These are phyloP conservation scores for Stomatorhinus ivindoensis DNA, from an alignment of 2,113 vertebrate genomes.

Conservation along the genomic window DNA sequence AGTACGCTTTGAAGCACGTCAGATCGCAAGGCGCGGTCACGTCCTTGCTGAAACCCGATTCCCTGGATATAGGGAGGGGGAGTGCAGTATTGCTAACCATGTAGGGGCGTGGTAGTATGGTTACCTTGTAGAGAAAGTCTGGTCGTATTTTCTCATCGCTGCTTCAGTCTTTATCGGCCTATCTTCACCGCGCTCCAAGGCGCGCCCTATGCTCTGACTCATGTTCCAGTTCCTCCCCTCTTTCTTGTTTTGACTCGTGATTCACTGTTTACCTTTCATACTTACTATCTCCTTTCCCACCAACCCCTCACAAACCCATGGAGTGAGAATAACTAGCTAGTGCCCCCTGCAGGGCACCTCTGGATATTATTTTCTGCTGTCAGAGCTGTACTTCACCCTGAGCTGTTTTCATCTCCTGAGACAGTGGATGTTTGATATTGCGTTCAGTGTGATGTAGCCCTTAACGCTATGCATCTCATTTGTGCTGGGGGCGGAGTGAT, in stretches of 20 bases:
- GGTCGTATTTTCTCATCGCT: not conserved
- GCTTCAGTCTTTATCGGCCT: not conserved
- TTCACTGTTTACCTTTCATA: not conserved
- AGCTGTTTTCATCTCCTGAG: not conserved
- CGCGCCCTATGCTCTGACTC: not conserved
- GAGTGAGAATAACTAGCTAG: constrained; percentile 11
- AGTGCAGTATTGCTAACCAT: not conserved
- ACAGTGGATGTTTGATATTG: not conserved
- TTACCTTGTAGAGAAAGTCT: not conserved
- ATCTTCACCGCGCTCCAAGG: not conserved
- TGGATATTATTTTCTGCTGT: constrained; percentile 13
- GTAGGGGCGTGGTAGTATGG: not conserved
- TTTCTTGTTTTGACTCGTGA: not conserved
- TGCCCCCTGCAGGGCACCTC: constrained; percentile 46
- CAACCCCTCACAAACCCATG: not conserved
- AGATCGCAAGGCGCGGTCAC: not conserved
- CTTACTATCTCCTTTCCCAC: not conserved
- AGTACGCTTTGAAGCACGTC: not conserved
- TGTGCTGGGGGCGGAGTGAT: not conserved
- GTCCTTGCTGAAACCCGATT: not conserved
- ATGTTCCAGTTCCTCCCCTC: not conserved
- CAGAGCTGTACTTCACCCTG: not conserved
- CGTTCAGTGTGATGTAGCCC: not conserved
- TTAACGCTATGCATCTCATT: not conserved
- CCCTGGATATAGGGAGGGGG: not conserved